Evolutionary conservation across 37 sponge, comb jelly and placozoan genomes (phyloP).

Genomic region (Chondrilla cf. caribensis): DNA sequence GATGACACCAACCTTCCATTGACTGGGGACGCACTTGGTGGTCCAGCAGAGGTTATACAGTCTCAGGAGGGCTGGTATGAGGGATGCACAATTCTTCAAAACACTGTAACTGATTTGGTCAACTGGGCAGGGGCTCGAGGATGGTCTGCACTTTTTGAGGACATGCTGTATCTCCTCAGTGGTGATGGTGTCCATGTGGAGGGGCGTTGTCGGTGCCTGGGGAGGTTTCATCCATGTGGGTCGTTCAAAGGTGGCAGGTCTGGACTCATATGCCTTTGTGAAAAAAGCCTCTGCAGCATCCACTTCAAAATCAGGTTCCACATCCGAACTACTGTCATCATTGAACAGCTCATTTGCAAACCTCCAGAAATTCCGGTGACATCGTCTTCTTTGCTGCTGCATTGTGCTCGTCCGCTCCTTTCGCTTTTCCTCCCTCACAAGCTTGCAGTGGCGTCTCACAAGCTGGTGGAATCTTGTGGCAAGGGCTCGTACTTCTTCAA

Average conservation of each 20-base stretch:
- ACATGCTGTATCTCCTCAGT: background rate
- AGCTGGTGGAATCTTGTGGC: background rate
- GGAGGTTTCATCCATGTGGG: slow-evolving; percentile 3
- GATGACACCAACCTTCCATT: slow-evolving; percentile 12
- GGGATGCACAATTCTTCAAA: slow-evolving; percentile 24
- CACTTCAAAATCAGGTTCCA: background rate
- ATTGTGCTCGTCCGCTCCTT: background rate
- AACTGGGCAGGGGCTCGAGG: slow-evolving; percentile 2
- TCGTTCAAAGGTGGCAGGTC: background rate
- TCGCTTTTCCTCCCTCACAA: background rate
- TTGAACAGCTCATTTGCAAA: background rate
- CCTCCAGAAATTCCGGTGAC: slow-evolving; percentile 15
- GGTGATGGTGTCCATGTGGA: background rate
- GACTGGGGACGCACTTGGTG: background rate
- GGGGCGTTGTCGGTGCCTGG: background rate
- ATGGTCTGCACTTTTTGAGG: background rate
- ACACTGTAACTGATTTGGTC: slow-evolving; percentile 9
- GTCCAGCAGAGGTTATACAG: slow-evolving; percentile 6
- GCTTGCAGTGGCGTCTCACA: background rate
- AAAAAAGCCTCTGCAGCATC: background rate
- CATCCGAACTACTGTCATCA: background rate
- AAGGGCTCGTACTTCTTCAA: background rate
- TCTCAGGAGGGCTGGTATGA: slow-evolving; percentile 6
- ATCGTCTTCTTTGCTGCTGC: slow-evolving; percentile 17
- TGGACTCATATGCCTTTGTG: background rate